phyloP scores from a whole-genome alignment of 2,113 vertebrate genomes.

The Pygathrix nemaeus region DNA sequence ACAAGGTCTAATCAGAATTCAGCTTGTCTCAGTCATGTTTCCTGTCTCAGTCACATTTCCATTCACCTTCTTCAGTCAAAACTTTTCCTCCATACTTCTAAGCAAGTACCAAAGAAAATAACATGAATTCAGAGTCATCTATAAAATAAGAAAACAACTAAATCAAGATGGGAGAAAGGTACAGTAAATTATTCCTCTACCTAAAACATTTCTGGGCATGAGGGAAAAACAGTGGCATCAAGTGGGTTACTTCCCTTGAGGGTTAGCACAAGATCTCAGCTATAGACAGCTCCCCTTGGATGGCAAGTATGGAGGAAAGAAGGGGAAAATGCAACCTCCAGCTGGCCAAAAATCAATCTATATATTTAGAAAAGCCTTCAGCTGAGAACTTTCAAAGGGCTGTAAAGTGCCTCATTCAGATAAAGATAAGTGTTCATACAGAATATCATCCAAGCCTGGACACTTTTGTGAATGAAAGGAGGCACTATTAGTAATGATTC shows the following conservation, averaged over 20 bases:
- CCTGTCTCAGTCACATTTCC: neutral
- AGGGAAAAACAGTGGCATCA: neutral
- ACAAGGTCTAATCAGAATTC: neutral
- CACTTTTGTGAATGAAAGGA: neutral
- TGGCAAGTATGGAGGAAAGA: neutral
- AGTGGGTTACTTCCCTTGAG: neutral
- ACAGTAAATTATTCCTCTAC: neutral
- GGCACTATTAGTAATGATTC: neutral
- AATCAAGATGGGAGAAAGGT: neutral
- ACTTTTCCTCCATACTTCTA: neutral
- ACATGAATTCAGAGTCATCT: neutral
- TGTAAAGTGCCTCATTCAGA: neutral
- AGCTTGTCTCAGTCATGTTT: neutral
- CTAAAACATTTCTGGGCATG: neutral
- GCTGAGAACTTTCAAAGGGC: neutral
- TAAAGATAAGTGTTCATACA: neutral
- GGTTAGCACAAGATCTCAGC: neutral
- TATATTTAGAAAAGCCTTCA: neutral
- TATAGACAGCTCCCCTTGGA: neutral
- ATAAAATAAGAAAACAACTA: neutral
- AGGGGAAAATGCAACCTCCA: neutral
- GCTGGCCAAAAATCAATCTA: neutral
- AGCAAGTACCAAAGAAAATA: neutral
- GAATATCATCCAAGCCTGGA: neutral
- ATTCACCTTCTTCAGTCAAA: neutral